Base-by-base conservation (phyloP, 2,113 vertebrate genomes). In the Thinocorus orbignyianus region DNA sequence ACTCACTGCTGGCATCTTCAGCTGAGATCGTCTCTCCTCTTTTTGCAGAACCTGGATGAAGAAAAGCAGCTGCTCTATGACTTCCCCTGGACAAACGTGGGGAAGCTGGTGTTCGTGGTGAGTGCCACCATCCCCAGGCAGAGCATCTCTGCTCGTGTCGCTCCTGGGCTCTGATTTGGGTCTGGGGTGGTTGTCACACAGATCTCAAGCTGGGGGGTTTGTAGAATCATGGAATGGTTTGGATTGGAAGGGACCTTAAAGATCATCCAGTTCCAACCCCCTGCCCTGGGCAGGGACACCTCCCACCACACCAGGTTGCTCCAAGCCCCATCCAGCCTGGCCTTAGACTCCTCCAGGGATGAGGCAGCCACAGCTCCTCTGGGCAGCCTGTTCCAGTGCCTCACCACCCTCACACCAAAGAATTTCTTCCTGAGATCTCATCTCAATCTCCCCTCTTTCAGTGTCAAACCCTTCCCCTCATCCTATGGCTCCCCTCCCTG, bases 51-150 rank as follows among this genome's bases (percentile, higher is more conserved):
- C 86, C 92, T 98, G 61, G 98, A 99, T 15, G 98, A 98, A 26
- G 99, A 99, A 68, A 98, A 98, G 94, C 99, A 99, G 80, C 98
- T 99, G 82, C 95, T 99, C 85, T 99, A 99, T 4, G 99, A 99
- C 95, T 99, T 99, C 91, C 99, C 99, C 6, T 99, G 99, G 99
- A 99, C 99, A 64, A 99, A 99, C 1, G 99, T 99, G 95, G 99
- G 99, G 48, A 99, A 99, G 82, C 97, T 99, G 83, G 99, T 99
- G 18, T 99, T 99, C 88, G 99, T 99, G 99, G 99, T 99, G 97
- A 99, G 99, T 94, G 73, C 46, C 73, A 5, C 62, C 24, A 5
- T 39, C 57, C 33, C 57, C 28, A 5, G 22, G 14, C 35, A 19
- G 42, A 33, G 17, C 55, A 19, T 11, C 57, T 7, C 69, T 62